Evolutionary conservation across 2,888 invertebrate genomes (phyloP), one percentile per base, ranked within the genome.

Genomic region (Synergus gifuensis): DNA sequence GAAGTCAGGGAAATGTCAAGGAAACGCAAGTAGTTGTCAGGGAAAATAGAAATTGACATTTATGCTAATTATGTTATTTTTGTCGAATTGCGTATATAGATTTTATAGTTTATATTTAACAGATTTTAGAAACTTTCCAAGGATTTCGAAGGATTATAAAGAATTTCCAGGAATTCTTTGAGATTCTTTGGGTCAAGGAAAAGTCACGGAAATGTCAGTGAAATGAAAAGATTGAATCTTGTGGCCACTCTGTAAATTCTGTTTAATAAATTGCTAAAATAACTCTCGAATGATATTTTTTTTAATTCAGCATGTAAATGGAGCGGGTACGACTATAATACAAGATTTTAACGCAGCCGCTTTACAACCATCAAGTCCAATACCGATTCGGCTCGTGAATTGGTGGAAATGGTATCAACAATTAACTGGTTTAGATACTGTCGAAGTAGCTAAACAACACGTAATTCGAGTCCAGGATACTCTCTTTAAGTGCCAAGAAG

Each of bases 341-440:
- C 89, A 91, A 83, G 87, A 90, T 83, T 62, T 88, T 18, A 87
- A 85, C 69, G 54, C 81, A 4, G 83, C 86, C 40, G 28, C 87
- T 0, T 76, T 90, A 11, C 81, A 88, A 77, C 83, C 86, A 11
- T 83, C 84, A 0, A 78, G 80, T 58, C 89, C 89, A 11, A 81
- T 92, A 69, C 91, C 92, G 69, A 84, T 82, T 40, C 85, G 82
- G 60, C 79, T 92, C 16, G 79, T 90, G 2, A 86, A 87, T 79
- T 89, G 88, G 87, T 90, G 89, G 90, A 87, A 88, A 76, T 92
- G 92, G 92, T 92, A 91, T 81, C 89, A 91, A 77, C 86, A 91
- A 76, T 81, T 92, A 60, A 89, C 89, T 9, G 92, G 92, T 4
- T 60, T 92, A 11, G 88, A 91, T 80, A 85, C 84, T 12, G 88